Conservation (phyloP, 2,888 invertebrate genomes). For the Anarsia innoxiella region DNA sequence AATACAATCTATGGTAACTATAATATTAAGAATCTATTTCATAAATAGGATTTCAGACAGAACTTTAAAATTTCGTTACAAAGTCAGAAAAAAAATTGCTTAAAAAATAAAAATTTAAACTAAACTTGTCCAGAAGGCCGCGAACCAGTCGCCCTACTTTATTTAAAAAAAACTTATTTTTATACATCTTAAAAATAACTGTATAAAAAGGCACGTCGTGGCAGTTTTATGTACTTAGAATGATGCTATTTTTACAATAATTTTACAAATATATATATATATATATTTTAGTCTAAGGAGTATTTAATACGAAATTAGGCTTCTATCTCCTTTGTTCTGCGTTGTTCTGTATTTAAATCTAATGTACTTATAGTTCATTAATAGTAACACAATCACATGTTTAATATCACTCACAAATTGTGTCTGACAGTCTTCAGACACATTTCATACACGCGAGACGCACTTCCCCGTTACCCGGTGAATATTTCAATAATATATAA, state of each 20-base stretch:
- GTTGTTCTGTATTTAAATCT: constrained; percentile 24
- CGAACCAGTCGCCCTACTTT: constrained; percentile 61
- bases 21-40: constrained; percentile 56
- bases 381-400: constrained; percentile 71
- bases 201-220: constrained; percentile 72
- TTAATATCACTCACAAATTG: constrained; percentile 69
- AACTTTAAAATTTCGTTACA: not conserved
- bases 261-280: too few relatives aligned
- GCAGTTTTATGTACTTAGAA: constrained; percentile 61
- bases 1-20: constrained; percentile 69
- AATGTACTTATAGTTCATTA: constrained; percentile 65
- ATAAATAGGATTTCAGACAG: constrained; percentile 64
- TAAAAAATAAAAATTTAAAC: constrained; percentile 29
- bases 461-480: constrained; percentile 45
- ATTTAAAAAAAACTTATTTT: constrained; percentile 30
- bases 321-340: constrained; percentile 25
- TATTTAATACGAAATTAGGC: constrained; percentile 47
- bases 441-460: constrained; percentile 47
- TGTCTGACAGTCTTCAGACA: constrained; percentile 63
- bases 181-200: constrained; percentile 41
- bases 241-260: constrained; percentile 54
- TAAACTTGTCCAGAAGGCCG: constrained; percentile 37
- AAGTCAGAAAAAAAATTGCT: constrained; percentile 16
- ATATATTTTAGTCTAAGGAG: constrained; percentile 51
- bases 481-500: constrained; percentile 33